A percentile compares a stretch with the other conserved stretches of the same genome.
These are phyloP conservation scores for Zosterops lateralis DNA, from an alignment of 2,113 vertebrate species.

Conservation along the genomic window DNA sequence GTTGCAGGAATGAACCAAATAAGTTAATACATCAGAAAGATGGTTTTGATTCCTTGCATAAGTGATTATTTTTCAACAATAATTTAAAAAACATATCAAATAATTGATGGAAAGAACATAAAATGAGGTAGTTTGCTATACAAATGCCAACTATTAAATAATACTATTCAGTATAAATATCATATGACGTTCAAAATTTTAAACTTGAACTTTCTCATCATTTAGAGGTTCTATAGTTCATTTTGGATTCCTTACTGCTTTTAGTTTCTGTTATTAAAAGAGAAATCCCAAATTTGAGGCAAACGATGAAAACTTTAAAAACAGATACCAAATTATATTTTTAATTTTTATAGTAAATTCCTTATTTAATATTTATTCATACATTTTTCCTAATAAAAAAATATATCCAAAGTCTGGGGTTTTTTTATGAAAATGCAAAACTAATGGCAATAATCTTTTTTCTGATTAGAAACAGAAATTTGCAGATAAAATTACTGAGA, in stretches of 20 bases:
- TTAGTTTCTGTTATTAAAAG: background rate
- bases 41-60: background rate
- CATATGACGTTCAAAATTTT: background rate
- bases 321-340: rapidly evolving
- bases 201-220: background rate
- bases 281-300: background rate
- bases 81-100: background rate
- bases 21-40: background rate
- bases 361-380: background rate
- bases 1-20: background rate
- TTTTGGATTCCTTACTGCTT: background rate
- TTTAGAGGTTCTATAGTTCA: background rate
- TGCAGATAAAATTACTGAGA: background rate
- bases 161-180: background rate
- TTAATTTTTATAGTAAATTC: background rate
- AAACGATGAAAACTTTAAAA: background rate
- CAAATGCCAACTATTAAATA: background rate
- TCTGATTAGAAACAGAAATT: background rate
- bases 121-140: background rate
- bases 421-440: background rate
- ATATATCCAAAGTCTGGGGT: rapidly evolving
- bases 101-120: background rate
- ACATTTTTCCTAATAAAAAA: background rate
- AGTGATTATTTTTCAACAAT: background rate
- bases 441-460: background rate